These are phyloP conservation scores for Pseudotriccus pelzelni DNA, from an alignment of 2,797 vertebrate species.

Conservation along the genomic window DNA sequence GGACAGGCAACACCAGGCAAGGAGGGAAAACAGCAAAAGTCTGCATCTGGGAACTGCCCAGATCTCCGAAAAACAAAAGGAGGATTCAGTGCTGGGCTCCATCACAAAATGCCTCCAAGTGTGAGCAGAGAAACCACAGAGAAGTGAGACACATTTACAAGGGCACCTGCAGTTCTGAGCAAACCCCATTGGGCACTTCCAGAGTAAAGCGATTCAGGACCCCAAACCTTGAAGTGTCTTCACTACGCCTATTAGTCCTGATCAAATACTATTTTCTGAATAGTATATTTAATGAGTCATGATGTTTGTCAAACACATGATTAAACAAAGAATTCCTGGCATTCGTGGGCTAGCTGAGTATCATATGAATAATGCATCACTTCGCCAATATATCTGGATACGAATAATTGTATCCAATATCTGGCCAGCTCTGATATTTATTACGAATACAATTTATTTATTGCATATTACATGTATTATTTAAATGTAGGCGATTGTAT, in stretches of 20 bases:
- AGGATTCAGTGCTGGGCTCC: not conserved
- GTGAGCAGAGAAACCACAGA: not conserved
- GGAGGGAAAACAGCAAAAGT: not conserved
- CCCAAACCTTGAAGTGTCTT: not conserved
- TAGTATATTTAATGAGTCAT: constrained; percentile 42
- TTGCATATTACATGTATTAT: constrained; percentile 19
- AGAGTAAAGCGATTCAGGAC: not conserved
- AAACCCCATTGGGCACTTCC: not conserved
- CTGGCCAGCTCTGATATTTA: constrained; percentile 26
- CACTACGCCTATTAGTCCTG: not conserved
- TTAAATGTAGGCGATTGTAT: not conserved
- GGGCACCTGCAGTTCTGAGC: not conserved
- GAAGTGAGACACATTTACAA: not conserved
- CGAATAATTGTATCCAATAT: constrained; percentile 39
- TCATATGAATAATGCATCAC: constrained; percentile 56
- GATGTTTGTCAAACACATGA: constrained; percentile 66
- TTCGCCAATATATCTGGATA: constrained; percentile 5
- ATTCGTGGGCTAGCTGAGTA: constrained; percentile 9
- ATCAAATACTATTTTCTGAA: constrained; percentile 52
- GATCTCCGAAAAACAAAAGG: not conserved
- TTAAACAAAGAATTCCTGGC: constrained; percentile 67
- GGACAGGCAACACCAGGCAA: not conserved
- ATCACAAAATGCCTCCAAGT: not conserved
- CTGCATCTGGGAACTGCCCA: not conserved
- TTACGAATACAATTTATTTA: constrained; percentile 44